A percentile compares a stretch with the other conserved stretches of the same genome.
phyloP scores from a whole-genome alignment of 2,797 vertebrate genomes.

The Pygocentrus nattereri region DNA sequence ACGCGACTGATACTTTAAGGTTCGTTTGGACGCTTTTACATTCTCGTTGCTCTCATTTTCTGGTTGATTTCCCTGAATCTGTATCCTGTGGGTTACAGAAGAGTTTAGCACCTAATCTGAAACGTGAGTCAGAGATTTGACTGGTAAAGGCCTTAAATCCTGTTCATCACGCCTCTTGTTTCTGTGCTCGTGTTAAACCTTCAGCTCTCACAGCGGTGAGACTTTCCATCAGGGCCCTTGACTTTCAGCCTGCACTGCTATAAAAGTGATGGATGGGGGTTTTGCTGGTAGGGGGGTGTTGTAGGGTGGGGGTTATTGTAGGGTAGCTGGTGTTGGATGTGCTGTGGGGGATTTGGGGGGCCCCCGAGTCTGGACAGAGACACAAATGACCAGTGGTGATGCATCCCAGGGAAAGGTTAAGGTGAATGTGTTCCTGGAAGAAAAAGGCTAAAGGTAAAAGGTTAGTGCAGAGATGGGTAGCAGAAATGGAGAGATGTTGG shows the following conservation, averaged over 20 bases:
- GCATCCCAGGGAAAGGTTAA: constrained; percentile 17
- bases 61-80: background rate
- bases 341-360: constrained; percentile 8
- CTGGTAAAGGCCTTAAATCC: no score
- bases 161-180: background rate
- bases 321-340: background rate
- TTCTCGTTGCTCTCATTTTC: background rate
- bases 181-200: background rate
- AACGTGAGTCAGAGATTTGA: background rate
- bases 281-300: background rate
- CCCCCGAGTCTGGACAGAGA: constrained; percentile 1
- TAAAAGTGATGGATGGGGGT: background rate
- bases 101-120: background rate
- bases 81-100: background rate
- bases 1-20: background rate
- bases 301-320: background rate
- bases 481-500: constrained; percentile 60
- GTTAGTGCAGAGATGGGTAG: constrained; percentile 63
- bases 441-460: constrained; percentile 34
- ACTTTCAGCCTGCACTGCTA: constrained; percentile 2
- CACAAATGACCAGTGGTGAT: constrained; percentile 8
- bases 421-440: constrained; percentile 36
- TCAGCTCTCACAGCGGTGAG: background rate
- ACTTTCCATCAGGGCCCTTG: constrained; percentile 22
- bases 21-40: background rate